phyloP scores from a whole-genome alignment of 2,888 invertebrate genomes.

The Ophioninae sp. region DNA sequence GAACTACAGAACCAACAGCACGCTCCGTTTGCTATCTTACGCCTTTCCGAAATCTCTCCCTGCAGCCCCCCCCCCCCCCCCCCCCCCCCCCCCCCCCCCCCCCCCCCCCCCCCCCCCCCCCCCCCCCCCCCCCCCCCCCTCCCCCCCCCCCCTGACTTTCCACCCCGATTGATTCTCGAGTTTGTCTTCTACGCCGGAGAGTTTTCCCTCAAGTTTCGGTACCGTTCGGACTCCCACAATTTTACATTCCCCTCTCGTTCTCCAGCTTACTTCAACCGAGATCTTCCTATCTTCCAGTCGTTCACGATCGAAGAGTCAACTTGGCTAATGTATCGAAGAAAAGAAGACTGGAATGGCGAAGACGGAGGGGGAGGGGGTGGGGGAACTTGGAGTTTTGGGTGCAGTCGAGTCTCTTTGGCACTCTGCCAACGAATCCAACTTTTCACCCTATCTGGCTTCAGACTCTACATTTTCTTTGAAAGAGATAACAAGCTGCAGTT shows the following conservation, averaged over 20 bases:
- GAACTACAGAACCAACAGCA: constrained; percentile 58
- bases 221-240: constrained; percentile 16
- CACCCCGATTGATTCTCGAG: constrained; percentile 62
- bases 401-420: constrained; percentile 48
- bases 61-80: no score
- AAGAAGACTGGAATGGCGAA: constrained; percentile 31
- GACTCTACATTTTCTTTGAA: constrained; percentile 36
- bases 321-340: constrained; percentile 60
- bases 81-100: no score
- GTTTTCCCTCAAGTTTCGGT: constrained; percentile 54
- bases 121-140: no score
- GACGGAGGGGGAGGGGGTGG: constrained; percentile 22
- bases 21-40: constrained; percentile 57
- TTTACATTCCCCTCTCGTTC: not conserved
- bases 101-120: no score
- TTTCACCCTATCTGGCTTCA: constrained; percentile 51
- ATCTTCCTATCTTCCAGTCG: constrained; percentile 43
- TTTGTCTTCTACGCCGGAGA: constrained; percentile 57
- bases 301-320: constrained; percentile 46
- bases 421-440: constrained; percentile 58
- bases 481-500: constrained; percentile 64
- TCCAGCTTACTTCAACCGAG: constrained; percentile 14
- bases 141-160: constrained; percentile 63
- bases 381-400: constrained; percentile 35
- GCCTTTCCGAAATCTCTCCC: constrained; percentile 26